These are phyloP conservation scores for Acanthiza pusilla DNA, from an alignment of 2,797 vertebrate genomes.

Conservation along the genomic window DNA sequence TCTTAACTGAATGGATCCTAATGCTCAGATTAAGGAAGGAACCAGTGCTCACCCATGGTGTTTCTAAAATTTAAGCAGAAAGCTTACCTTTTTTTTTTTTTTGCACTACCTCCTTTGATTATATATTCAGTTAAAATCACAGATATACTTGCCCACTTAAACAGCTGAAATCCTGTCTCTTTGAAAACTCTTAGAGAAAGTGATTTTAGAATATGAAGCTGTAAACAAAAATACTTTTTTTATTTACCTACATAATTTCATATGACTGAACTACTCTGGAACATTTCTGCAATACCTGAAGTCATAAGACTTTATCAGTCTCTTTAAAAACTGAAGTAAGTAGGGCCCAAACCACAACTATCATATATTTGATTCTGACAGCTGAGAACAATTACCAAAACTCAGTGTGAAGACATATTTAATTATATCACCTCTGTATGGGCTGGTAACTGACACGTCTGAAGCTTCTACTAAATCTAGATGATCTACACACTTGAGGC, in stretches of 20 bases:
- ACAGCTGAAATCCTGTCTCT: not conserved
- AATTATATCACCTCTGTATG: not conserved
- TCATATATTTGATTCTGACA: not conserved
- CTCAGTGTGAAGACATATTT: not conserved
- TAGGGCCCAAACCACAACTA: not conserved
- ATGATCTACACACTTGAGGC: not conserved
- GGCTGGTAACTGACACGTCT: not conserved
- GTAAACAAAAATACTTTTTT: not conserved
- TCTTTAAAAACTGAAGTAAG: not conserved
- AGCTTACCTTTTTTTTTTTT: not conserved
- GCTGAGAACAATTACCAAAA: not conserved
- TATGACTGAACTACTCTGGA: not conserved
- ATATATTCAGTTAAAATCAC: not conserved
- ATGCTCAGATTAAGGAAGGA: too few relatives aligned
- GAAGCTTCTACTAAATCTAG: not conserved
- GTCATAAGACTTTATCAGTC: not conserved
- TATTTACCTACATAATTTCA: not conserved
- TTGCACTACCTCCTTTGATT: not conserved
- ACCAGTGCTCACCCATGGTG: too few relatives aligned
- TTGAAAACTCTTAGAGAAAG: not conserved
- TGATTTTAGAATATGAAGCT: not conserved
- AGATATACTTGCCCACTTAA: not conserved
- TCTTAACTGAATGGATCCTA: too few relatives aligned
- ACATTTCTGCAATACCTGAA: not conserved
- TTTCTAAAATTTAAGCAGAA: too few relatives aligned